These are phyloP conservation scores for Galeruca laticollis DNA, from an alignment of 2,888 invertebrate species.

Conservation along the genomic window DNA sequence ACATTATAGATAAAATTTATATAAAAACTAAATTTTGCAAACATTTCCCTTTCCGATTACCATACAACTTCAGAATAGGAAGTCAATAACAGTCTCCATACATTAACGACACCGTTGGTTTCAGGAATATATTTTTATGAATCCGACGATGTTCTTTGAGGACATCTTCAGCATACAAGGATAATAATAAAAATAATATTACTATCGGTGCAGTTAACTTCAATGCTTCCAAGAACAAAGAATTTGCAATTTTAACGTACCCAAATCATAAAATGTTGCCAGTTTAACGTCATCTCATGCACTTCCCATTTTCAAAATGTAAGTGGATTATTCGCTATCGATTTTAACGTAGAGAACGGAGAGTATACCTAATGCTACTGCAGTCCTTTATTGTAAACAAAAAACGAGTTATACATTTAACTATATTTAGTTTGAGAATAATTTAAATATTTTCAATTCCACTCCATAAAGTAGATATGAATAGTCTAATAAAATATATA, in stretches of 20 bases:
- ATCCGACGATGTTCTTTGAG: neutral
- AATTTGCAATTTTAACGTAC: conserved; percentile 7
- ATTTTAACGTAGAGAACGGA: neutral
- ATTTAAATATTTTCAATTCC: neutral
- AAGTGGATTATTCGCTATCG: neutral
- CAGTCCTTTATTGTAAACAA: neutral
- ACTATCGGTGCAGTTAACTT: conserved; percentile 5
- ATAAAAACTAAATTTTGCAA: neutral
- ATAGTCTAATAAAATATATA: no score
- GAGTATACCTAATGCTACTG: neutral
- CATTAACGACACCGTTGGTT: neutral
- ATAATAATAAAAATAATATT: conserved; percentile 2
- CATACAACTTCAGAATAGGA: neutral
- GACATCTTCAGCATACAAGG: neutral
- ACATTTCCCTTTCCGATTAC: neutral
- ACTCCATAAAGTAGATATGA: neutral
- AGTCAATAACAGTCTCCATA: neutral
- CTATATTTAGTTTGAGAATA: neutral
- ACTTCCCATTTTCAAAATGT: neutral
- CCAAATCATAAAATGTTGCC: conserved; percentile 4
- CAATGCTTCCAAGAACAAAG: neutral
- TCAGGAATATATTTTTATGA: conserved; percentile 3
- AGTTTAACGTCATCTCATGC: conserved; percentile 1
- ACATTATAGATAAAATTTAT: neutral
- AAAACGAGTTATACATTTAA: neutral